These are phyloP conservation scores for Cephus cinctus DNA, from an alignment of 1,140 invertebrate genomes.

Conservation along the genomic window DNA sequence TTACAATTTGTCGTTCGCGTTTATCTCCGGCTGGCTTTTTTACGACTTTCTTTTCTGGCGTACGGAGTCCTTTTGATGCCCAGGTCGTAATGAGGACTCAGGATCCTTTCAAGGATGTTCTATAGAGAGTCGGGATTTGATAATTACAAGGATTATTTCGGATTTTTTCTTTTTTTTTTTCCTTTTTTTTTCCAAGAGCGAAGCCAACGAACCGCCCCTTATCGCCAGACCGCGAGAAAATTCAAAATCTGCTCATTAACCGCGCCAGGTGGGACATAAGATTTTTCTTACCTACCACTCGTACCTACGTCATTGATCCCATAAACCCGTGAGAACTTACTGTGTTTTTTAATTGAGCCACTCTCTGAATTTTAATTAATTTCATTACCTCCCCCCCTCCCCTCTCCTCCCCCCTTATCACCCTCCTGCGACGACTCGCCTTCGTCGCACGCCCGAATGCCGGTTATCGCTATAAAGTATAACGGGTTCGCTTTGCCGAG, in stretches of 20 bases:
- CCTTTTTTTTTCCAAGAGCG: constrained; percentile 35
- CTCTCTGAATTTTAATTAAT: constrained; percentile 29
- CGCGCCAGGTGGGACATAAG: constrained; percentile 15
- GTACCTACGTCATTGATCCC: constrained; percentile 18
- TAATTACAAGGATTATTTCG: constrained; percentile 56
- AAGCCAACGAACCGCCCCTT: constrained; percentile 29
- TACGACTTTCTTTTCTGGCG: constrained; percentile 30
- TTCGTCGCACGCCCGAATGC: too few species aligned
- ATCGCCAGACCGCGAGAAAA: constrained; percentile 54
- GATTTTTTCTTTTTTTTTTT: too few species aligned
- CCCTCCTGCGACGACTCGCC: too few species aligned
- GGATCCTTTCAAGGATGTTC: constrained; percentile 48
- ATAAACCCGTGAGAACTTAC: constrained; percentile 12
- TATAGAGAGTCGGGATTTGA: constrained; percentile 47
- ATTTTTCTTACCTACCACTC: constrained; percentile 13
- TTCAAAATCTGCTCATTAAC: constrained; percentile 53
- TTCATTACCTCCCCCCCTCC: constrained; percentile 7
- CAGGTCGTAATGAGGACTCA: constrained; percentile 48
- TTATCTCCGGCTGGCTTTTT: constrained; percentile 27
- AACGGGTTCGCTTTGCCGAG: too few species aligned
- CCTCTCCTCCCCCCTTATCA: constrained; percentile 1
- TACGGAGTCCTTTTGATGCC: constrained; percentile 41
- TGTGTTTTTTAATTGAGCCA: constrained; percentile 26
- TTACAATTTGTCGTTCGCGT: constrained; percentile 24
- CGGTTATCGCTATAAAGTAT: too few species aligned